A percentile compares a stretch with the other conserved stretches of the same genome.
Conservation (phyloP, 1,140 invertebrate species). For the Pristionchus pacificus region DNA sequence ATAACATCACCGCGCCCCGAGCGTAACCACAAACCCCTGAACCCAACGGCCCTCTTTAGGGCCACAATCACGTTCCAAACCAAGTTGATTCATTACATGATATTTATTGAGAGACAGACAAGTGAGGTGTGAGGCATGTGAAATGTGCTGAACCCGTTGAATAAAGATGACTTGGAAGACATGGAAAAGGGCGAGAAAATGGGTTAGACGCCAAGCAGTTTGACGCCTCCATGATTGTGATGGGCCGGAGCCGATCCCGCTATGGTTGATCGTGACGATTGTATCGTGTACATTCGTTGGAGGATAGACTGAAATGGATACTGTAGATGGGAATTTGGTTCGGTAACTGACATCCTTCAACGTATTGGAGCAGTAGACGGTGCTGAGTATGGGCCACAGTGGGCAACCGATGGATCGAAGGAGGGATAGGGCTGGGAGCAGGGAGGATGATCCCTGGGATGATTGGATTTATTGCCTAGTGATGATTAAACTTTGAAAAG, state of each 20-base stretch:
- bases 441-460: neutral
- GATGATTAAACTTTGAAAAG: neutral
- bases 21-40: no score
- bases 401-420: neutral
- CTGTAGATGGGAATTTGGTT: neutral
- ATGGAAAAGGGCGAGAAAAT: no score
- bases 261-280: neutral
- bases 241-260: neutral
- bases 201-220: no score
- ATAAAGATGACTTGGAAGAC: no score
- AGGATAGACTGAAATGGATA: neutral
- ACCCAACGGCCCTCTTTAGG: slow-evolving; percentile 43
- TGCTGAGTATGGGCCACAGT: neutral
- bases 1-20: no score
- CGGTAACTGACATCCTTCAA: neutral
- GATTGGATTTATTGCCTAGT: neutral
- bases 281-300: neutral
- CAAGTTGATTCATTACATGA: no score
- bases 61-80: slow-evolving; percentile 25
- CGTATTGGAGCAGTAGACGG: neutral
- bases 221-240: neutral
- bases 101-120: no score
- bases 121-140: no score
- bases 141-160: no score
- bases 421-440: neutral